A percentile compares a stretch with the other conserved stretches of the same genome.
Evolutionary conservation across 2,113 vertebrate species (phyloP).

Genomic region (Columbina picui): DNA sequence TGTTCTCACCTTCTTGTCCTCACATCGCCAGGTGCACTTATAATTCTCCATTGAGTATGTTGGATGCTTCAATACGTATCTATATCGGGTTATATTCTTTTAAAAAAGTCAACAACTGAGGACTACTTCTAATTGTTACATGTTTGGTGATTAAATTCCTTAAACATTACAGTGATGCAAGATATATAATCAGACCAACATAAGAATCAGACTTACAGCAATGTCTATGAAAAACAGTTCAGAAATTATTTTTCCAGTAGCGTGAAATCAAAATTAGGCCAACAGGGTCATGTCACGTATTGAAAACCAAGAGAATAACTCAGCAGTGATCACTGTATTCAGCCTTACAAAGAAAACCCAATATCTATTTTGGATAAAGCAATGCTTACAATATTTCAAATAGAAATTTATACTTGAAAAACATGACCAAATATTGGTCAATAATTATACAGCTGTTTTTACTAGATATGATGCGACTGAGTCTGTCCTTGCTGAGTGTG

Average conservation of each 20-base stretch:
- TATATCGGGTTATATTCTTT: neutral
- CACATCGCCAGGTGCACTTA: neutral
- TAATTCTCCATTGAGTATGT: neutral
- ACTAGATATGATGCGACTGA: rapidly evolving
- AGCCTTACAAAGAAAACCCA: neutral
- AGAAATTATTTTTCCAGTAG: neutral
- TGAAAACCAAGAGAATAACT: neutral
- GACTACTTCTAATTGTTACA: neutral
- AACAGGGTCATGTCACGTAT: neutral
- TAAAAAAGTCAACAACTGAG: neutral
- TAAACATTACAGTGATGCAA: neutral
- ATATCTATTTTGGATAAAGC: neutral
- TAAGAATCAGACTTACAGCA: neutral
- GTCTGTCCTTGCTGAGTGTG: neutral
- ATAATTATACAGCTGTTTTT: neutral
- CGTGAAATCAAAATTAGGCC: neutral
- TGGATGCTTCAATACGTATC: neutral
- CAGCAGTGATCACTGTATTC: neutral
- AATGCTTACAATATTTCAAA: neutral
- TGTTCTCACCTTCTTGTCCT: neutral
- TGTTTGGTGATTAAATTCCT: neutral
- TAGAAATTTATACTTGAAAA: neutral
- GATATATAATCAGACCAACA: neutral
- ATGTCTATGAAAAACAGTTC: neutral
- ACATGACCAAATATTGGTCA: neutral